Base-by-base conservation (phyloP, 2,113 vertebrate species). In the Aegypius monachus region DNA sequence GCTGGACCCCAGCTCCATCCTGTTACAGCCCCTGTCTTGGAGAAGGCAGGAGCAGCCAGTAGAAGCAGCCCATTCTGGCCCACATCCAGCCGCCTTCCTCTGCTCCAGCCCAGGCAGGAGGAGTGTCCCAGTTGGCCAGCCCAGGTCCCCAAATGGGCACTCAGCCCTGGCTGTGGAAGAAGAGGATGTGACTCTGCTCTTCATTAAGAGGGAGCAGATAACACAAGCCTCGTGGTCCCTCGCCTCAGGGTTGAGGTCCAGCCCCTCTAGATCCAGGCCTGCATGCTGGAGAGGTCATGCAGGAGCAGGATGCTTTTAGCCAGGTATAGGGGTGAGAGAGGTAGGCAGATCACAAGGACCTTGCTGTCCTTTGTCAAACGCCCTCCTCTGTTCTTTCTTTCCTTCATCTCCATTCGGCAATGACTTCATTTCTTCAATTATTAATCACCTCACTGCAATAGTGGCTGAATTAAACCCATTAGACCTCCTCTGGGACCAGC, bases 361-460 rank as follows among this genome's bases (percentile, higher is more conserved):
- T 20, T 10, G 27, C 36, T 81, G 27, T 67, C 61, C 61, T 94
- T 56, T 36, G 31, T 43, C 27, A 2, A 52, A 31, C 56, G 32
- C 43, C 40, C 77, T 90, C 53, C 56, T 67, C 45, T 70, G 13
- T 32, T 61, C 58, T 83, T 80, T 32, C 34, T 55, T 86, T 77
- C 65, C 38, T 56, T 47, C 48, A 8, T 75, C 43, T 67, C 77
- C 65, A 38, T 53, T 79, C 7, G 3, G 68, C 70, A 94, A 32
- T 68, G 53, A 93, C 4, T 23, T 88, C 34, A 92, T 83, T 80
- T 78, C 77, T 93, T 97, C 86, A 96, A 97, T 97, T 95, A 97
- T 96, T 97, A 86, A 97, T 96, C 67, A 67, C 31, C 84, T 88
- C 0, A 0, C 63, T 92, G 48, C 77, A 84, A 88, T 0, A 75